phyloP scores from a whole-genome alignment of 2,113 vertebrate species.

The Lophius piscatorius region DNA sequence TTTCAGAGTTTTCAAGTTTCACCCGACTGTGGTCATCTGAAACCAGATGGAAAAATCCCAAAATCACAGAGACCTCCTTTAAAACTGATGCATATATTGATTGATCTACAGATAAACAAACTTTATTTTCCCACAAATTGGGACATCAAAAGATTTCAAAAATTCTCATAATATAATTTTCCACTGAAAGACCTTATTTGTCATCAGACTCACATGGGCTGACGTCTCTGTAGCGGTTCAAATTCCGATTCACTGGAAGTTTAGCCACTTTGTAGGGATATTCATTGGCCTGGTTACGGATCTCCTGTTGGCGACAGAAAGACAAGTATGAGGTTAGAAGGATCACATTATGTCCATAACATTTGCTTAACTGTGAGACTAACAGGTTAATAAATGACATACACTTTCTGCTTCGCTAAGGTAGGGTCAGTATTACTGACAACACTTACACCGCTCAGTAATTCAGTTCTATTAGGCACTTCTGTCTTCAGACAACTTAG shows the following conservation, averaged over 20 bases:
- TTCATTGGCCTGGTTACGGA: conserved; percentile 91
- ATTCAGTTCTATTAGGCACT: too few relatives aligned
- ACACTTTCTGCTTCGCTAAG: too few relatives aligned
- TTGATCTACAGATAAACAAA: too few relatives aligned
- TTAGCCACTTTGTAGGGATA: conserved; percentile 93
- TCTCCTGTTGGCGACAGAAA: conserved; percentile 85
- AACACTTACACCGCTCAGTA: too few relatives aligned
- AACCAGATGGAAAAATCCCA: conserved; percentile 52
- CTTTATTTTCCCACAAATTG: too few relatives aligned
- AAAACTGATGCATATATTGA: too few relatives aligned
- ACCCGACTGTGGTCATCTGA: conserved; percentile 97
- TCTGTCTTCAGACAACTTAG: too few relatives aligned
- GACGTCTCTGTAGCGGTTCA: conserved; percentile 98
- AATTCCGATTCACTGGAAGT: conserved; percentile 91
- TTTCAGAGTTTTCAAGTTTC: conserved; percentile 90
- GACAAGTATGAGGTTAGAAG: conserved; percentile 3
- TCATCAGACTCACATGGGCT: conserved; percentile 91
- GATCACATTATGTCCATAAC: neutral
- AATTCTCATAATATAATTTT: neutral
- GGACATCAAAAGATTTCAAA: too few relatives aligned
- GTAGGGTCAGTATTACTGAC: too few relatives aligned
- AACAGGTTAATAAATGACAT: too few relatives aligned
- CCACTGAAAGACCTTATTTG: neutral
- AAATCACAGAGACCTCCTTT: neutral
- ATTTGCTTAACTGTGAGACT: too few relatives aligned